phyloP scores from a whole-genome alignment of 53 echinoderm and acorn worm genomes.

The Patiria pectinifera region DNA sequence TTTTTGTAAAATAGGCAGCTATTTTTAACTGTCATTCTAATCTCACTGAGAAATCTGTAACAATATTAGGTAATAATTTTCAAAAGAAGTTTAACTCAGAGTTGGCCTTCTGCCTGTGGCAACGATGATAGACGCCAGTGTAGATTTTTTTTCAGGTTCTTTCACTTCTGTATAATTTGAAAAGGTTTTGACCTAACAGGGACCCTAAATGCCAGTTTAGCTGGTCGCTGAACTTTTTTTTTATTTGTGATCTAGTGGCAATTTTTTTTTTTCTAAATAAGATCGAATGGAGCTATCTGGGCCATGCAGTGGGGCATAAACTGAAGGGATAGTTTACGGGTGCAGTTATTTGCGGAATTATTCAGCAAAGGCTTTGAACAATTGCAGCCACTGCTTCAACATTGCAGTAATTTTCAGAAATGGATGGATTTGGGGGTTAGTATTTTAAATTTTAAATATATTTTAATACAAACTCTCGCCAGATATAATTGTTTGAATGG shows the following conservation, averaged over 20 bases:
- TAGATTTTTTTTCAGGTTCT: background rate
- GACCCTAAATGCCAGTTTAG: background rate
- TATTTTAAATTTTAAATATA: background rate
- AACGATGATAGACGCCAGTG: background rate
- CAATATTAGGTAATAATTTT: too few relatives aligned
- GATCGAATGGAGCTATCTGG: background rate
- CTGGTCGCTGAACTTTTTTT: background rate
- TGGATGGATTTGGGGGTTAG: too few relatives aligned
- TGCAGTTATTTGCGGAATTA: too few relatives aligned
- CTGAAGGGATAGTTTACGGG: too few relatives aligned
- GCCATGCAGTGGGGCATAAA: background rate
- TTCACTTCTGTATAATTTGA: background rate
- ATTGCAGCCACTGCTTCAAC: too few relatives aligned
- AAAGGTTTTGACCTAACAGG: background rate
- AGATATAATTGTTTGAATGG: background rate
- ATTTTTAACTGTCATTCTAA: too few relatives aligned
- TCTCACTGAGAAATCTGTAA: too few relatives aligned
- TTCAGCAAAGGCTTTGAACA: too few relatives aligned
- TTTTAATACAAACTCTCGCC: background rate
- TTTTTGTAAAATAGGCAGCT: too few relatives aligned
- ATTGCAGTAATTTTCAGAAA: too few relatives aligned
- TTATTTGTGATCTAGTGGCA: too few relatives aligned
- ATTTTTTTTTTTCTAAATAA: background rate
- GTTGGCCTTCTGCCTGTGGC: background rate
- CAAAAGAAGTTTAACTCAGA: too few relatives aligned